A percentile compares a stretch with the other conserved stretches of the same genome.
Conservation (phyloP, 1,140 invertebrate genomes). For the Uloborus diversus region DNA sequence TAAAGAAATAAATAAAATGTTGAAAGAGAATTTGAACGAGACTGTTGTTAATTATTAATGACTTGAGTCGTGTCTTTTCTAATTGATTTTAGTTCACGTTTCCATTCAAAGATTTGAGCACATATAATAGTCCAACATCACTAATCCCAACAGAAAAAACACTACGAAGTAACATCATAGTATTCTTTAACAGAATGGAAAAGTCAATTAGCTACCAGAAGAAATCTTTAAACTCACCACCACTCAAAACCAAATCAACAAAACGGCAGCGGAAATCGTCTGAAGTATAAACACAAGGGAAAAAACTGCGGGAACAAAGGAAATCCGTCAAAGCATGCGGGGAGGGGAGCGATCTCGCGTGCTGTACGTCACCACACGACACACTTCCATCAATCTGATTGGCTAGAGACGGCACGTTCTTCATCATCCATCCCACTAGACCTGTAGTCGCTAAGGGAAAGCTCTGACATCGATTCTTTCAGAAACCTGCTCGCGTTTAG, state of each 20-base stretch:
- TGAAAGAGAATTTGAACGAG: too few relatives aligned
- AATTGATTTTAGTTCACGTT: too few relatives aligned
- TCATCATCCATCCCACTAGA: neutral
- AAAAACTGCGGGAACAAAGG: constrained; percentile 4
- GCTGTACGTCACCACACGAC: constrained; percentile 44
- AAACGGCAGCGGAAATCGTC: neutral
- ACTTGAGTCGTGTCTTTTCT: too few relatives aligned
- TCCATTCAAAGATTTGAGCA: too few relatives aligned
- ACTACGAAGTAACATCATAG: too few relatives aligned
- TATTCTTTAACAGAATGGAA: too few relatives aligned
- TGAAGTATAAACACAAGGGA: neutral
- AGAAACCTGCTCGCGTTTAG: neutral
- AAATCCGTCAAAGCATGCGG: neutral
- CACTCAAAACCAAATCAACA: constrained; percentile 50
- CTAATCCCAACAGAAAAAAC: too few relatives aligned
- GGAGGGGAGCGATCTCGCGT: neutral
- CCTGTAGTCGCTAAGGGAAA: constrained; percentile 15
- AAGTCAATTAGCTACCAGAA: constrained; percentile 8
- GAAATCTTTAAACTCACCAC: constrained; percentile 17
- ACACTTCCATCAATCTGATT: constrained; percentile 52
- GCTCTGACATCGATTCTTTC: neutral
- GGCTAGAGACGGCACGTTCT: constrained; percentile 50
- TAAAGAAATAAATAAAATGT: too few relatives aligned
- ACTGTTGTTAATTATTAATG: too few relatives aligned
- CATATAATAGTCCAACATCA: too few relatives aligned